A percentile compares a stretch with the other conserved stretches of the same genome.
These are phyloP conservation scores for Phymorhynchus buccinoides DNA, from an alignment of 1,140 invertebrate genomes.

Conservation along the genomic window DNA sequence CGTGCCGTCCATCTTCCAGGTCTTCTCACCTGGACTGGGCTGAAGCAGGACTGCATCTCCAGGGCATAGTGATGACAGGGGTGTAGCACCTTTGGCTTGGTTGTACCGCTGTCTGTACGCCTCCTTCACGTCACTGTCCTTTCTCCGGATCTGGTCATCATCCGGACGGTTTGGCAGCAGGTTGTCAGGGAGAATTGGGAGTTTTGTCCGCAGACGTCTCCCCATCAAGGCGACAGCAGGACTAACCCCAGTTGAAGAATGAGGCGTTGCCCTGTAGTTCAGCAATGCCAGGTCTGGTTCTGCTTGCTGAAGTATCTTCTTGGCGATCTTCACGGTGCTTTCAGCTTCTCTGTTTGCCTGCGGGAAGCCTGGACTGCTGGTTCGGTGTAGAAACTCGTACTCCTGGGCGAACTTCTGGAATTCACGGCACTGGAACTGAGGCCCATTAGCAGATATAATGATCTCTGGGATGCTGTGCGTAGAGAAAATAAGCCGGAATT, in stretches of 20 bases:
- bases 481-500: slow-evolving; percentile 49
- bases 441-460: slow-evolving; percentile 52
- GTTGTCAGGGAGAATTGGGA: slow-evolving; percentile 25
- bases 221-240: neutral
- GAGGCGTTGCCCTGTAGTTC: neutral
- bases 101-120: neutral
- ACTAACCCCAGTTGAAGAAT: neutral
- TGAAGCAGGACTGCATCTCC: neutral
- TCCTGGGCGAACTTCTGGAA: slow-evolving; percentile 50
- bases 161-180: neutral
- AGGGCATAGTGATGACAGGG: neutral
- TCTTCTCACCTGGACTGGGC: neutral
- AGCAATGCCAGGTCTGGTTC: neutral
- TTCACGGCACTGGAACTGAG: slow-evolving; percentile 50
- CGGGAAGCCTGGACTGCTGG: slow-evolving; percentile 44
- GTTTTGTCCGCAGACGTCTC: neutral
- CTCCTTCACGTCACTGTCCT: neutral
- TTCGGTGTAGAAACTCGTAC: slow-evolving; percentile 51
- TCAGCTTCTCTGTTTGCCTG: slow-evolving; percentile 52
- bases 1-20: neutral
- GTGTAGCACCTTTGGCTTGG: no score
- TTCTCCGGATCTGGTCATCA: neutral
- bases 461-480: slow-evolving; percentile 49
- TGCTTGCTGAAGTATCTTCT: slow-evolving; percentile 41
- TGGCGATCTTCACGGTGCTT: slow-evolving; percentile 49